A percentile compares a stretch with the other conserved stretches of the same genome.
These are phyloP conservation scores for Chaenocephalus aceratus DNA, from an alignment of 2,113 vertebrate genomes.

Conservation along the genomic window DNA sequence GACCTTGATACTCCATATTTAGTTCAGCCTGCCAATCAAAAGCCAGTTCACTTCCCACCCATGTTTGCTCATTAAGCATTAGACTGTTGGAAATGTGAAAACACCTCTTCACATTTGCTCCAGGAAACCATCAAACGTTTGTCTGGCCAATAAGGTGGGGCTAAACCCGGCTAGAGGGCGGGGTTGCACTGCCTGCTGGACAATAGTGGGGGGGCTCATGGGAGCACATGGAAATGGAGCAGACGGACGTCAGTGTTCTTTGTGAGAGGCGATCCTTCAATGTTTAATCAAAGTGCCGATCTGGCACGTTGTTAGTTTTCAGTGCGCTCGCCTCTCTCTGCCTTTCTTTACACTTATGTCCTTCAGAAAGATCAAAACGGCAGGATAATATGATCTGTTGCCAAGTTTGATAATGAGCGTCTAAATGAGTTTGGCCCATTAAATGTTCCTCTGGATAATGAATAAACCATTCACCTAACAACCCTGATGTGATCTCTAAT, in stretches of 20 bases:
- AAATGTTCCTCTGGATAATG: slow-evolving; percentile 75
- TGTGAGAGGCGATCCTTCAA: slow-evolving; percentile 60
- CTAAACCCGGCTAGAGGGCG: neutral
- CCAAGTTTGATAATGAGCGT: slow-evolving; percentile 75
- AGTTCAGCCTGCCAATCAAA: slow-evolving; percentile 69
- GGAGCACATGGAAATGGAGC: slow-evolving; percentile 35
- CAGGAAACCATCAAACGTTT: slow-evolving; percentile 34
- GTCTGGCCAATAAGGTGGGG: slow-evolving; percentile 13
- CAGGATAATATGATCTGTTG: slow-evolving; percentile 71
- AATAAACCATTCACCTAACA: slow-evolving; percentile 70
- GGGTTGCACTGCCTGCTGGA: slow-evolving; percentile 11
- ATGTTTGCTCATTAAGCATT: slow-evolving; percentile 33
- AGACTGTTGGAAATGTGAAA: neutral
- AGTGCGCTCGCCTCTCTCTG: slow-evolving; percentile 38
- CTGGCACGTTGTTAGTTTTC: slow-evolving; percentile 52
- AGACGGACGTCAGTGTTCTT: slow-evolving; percentile 45
- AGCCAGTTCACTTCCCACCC: slow-evolving; percentile 21
- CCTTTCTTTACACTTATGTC: slow-evolving; percentile 41
- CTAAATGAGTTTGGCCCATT: slow-evolving; percentile 75
- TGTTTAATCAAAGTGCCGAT: slow-evolving; percentile 75
- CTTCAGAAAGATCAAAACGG: slow-evolving; percentile 72
- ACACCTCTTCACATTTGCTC: neutral
- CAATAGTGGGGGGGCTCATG: slow-evolving; percentile 41
- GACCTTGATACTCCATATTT: slow-evolving; percentile 63
- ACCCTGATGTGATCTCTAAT: slow-evolving; percentile 70